Percentiles rank a stretch among this genome's conserved stretches.
Evolutionary conservation across 2,113 vertebrate genomes (phyloP).

Genomic region (Shinisaurus crocodilurus): DNA sequence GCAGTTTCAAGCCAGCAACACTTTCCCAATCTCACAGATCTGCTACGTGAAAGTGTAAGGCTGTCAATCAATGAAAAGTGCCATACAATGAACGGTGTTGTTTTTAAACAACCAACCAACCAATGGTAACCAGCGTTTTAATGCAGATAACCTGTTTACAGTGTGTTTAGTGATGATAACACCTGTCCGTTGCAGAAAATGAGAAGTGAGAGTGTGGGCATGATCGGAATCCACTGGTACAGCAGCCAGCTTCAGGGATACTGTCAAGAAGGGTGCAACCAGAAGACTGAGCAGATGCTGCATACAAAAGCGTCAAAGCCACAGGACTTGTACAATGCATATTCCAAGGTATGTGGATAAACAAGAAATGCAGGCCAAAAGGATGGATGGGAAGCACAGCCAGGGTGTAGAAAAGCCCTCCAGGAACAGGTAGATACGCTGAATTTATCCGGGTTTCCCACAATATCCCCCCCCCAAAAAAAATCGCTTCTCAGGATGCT

Average conservation of each 20-base stretch:
- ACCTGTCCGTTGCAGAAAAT: not conserved
- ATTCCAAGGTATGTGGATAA: not conserved
- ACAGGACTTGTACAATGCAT: not conserved
- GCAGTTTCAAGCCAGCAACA: not conserved
- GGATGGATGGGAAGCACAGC: not conserved
- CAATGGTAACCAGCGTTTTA: not conserved
- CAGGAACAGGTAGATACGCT: not conserved
- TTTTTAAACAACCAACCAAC: not conserved
- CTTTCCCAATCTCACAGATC: not conserved
- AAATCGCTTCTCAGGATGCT: not conserved
- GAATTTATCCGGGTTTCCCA: not conserved
- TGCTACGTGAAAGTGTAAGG: not conserved
- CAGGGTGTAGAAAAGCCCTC: not conserved
- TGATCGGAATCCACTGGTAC: not conserved
- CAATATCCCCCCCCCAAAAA: not conserved
- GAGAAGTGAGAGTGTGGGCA: not conserved
- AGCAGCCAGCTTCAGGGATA: not conserved
- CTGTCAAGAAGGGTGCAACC: not conserved
- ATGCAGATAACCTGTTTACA: not conserved
- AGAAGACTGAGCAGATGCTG: not conserved
- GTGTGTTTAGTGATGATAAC: not conserved
- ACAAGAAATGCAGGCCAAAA: not conserved
- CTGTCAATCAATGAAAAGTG: not conserved
- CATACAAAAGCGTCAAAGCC: not conserved
- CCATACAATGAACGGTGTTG: not conserved